phyloP scores from a whole-genome alignment of 2,888 invertebrate genomes.

The Rhaphigaster nebulosa region DNA sequence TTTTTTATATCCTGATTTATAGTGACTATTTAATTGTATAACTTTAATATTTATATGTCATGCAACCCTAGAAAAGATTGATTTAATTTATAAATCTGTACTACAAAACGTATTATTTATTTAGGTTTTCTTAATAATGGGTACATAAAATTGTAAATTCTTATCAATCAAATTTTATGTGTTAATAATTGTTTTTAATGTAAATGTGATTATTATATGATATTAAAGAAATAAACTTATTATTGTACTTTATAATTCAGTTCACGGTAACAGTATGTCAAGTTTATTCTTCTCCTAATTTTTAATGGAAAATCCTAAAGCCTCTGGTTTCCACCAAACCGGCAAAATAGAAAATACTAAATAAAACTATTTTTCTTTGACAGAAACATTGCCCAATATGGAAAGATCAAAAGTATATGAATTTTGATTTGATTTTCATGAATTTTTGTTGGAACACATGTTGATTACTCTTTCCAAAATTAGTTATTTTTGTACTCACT shows the following conservation, averaged over 20 bases:
- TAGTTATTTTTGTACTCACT: too few relatives aligned
- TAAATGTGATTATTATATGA: background rate
- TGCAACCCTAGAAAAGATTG: background rate
- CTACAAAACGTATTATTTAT: background rate
- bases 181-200: background rate
- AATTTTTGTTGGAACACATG: too few relatives aligned
- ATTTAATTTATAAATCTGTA: background rate
- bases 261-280: background rate
- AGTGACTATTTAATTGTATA: background rate
- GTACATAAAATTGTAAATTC: background rate
- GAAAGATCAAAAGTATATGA: too few relatives aligned
- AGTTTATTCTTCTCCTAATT: background rate
- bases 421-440: too few relatives aligned
- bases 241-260: background rate
- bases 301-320: too few relatives aligned
- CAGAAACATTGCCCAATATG: too few relatives aligned
- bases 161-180: background rate
- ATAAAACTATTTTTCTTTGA: too few relatives aligned
- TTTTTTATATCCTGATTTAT: constrained; percentile 10
- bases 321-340: too few relatives aligned
- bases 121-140: background rate
- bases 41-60: background rate
- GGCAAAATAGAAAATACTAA: too few relatives aligned
- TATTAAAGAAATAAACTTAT: background rate
- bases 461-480: too few relatives aligned